These are phyloP conservation scores for Apis dorsata DNA, from an alignment of 1,140 invertebrate genomes.

Conservation along the genomic window DNA sequence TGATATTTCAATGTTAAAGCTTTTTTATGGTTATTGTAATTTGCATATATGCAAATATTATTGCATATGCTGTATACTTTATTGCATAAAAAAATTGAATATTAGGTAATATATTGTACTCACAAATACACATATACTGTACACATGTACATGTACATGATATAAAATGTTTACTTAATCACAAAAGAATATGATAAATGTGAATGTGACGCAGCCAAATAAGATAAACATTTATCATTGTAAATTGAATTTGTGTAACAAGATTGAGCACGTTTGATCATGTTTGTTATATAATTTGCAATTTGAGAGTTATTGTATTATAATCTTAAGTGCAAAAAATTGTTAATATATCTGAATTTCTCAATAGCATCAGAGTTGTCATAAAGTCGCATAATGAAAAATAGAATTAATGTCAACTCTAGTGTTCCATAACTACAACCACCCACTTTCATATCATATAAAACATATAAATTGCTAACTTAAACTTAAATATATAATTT, in stretches of 20 bases:
- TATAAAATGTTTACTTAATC: constrained; percentile 47
- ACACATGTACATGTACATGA: constrained; percentile 28
- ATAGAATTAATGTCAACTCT: constrained; percentile 26
- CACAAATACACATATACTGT: constrained; percentile 25
- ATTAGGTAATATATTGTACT: constrained; percentile 38
- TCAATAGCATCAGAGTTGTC: constrained; percentile 21
- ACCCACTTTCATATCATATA: neutral
- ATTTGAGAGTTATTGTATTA: constrained; percentile 44
- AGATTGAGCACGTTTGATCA: constrained; percentile 30
- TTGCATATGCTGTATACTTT: constrained; percentile 56
- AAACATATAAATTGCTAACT: neutral
- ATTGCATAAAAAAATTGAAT: constrained; percentile 43
- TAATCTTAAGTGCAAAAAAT: constrained; percentile 40
- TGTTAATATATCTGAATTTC: constrained; percentile 32
- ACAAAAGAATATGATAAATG: constrained; percentile 43
- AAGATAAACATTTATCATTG: constrained; percentile 45
- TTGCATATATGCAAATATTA: constrained; percentile 46
- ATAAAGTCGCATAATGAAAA: constrained; percentile 30
- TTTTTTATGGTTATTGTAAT: constrained; percentile 61
- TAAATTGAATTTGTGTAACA: constrained; percentile 45
- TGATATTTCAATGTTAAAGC: constrained; percentile 35
- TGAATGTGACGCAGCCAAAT: constrained; percentile 41
- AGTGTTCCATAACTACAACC: constrained; percentile 22
- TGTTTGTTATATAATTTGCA: constrained; percentile 47
- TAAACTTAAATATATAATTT: constrained; percentile 9